Conservation (phyloP, 2,113 vertebrate species). For the Delphinapterus leucas region DNA sequence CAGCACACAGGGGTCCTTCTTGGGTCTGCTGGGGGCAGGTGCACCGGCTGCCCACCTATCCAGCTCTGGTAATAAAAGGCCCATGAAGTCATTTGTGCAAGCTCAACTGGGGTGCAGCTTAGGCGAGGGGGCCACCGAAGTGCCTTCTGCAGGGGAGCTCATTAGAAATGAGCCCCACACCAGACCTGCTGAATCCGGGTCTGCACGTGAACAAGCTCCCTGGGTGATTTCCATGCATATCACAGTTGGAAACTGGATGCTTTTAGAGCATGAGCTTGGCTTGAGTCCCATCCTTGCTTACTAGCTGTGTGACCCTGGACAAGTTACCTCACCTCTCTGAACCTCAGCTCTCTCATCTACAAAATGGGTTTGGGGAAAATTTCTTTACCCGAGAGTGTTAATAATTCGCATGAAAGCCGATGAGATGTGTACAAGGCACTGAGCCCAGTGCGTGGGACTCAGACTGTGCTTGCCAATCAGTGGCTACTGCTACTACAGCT, state of each 20-base stretch:
- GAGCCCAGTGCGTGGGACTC: neutral
- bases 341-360: neutral
- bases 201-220: neutral
- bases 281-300: neutral
- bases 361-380: neutral
- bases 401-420: neutral
- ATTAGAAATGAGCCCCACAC: neutral
- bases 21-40: neutral
- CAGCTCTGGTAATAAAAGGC: neutral
- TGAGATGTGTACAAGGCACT: neutral
- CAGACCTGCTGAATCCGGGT: neutral
- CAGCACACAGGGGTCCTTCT: neutral
- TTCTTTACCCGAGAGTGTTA: neutral
- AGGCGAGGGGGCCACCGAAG: neutral
- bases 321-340: neutral
- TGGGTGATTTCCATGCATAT: accelerated
- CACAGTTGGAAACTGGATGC: neutral
- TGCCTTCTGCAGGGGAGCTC: neutral
- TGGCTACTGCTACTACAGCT: neutral
- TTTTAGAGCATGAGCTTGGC: accelerated
- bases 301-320: neutral
- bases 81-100: neutral
- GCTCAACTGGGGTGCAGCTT: neutral
- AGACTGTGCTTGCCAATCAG: accelerated
- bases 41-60: neutral